Base-by-base conservation (phyloP, 2,113 vertebrate genomes). In the Enhydra lutris region DNA sequence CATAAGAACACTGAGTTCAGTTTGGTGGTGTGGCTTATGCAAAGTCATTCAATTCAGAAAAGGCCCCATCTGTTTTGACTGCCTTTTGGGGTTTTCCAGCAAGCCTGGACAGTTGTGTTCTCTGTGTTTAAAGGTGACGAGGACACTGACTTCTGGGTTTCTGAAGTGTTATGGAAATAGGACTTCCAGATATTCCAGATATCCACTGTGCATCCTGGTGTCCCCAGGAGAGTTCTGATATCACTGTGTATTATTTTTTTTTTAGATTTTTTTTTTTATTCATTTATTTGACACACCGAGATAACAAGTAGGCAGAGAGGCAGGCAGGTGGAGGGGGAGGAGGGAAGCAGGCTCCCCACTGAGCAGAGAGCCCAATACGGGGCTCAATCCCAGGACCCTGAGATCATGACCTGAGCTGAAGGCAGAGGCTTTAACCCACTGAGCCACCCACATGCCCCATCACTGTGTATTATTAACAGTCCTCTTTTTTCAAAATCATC, bases 321-420 rank as follows among this genome's bases (percentile, higher is more conserved):
- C 17, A 55, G 17, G 52, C 52, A 15, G 4, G 15, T 47, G 1
- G 50, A 1, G 52, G 1, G 50, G 4, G 50, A 1, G 52, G 17
- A 39, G 4, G 17, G 52, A 6, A 18, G 17, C 5, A 52, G 17
- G 52, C 17, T 55, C 52, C 52, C 52, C 1, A 1, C 52, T 18
- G 52, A 55, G 52, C 52, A 55, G 17, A 55, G 52, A 55, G 52
- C 52, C 52, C 1, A 5, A 55, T 18, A 17, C 1, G 17, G 52
- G 6, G 5, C 52, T 55, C 52, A 1, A 55, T 55, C 17, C 52
- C 52, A 18, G 52, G 52, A 55, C 52, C 52, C 52, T 55, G 52
- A 18, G 5, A 55, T 55, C 52, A 55, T 55, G 52, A 55, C 52
- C 52, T 55, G 52, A 55, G 52, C 52, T 1, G 52, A 55, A 55